A percentile compares a stretch with the other conserved stretches of the same genome.
Conservation (phyloP, 2,888 invertebrate species). For the Kuschelorhynchus macadamiae region DNA sequence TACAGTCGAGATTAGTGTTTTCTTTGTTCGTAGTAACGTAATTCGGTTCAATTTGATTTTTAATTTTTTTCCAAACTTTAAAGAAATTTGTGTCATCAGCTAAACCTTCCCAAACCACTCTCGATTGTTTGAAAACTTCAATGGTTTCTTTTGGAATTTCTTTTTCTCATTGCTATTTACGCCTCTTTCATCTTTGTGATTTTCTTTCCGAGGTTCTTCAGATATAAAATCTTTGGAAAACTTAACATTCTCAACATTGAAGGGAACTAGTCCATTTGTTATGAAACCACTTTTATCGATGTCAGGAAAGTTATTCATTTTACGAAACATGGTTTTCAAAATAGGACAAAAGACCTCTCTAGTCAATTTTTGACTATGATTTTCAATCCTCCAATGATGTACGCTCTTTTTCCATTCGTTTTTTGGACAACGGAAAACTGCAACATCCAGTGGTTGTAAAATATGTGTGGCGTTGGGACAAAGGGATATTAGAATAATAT, state of each 20-base stretch:
- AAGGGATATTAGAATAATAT: slow-evolving; percentile 40
- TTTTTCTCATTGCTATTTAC: too few relatives aligned
- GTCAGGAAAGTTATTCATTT: slow-evolving; percentile 33
- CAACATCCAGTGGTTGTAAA: slow-evolving; percentile 44
- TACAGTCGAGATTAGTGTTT: too few relatives aligned
- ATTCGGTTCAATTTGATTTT: too few relatives aligned
- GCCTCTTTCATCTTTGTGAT: neutral
- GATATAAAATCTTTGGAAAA: slow-evolving; percentile 35
- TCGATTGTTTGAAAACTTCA: too few relatives aligned
- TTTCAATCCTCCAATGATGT: slow-evolving; percentile 16
- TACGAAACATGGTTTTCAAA: slow-evolving; percentile 1
- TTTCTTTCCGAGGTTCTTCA: neutral
- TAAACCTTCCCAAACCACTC: too few relatives aligned
- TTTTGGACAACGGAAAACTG: slow-evolving; percentile 41
- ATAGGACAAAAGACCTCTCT: slow-evolving; percentile 15
- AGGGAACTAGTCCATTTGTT: slow-evolving; percentile 37
- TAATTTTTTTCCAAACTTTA: too few relatives aligned
- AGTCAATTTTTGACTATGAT: slow-evolving; percentile 8
- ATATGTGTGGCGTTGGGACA: slow-evolving; percentile 49
- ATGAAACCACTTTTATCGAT: slow-evolving; percentile 33
- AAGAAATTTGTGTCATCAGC: too few relatives aligned
- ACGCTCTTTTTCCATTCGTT: slow-evolving; percentile 36
- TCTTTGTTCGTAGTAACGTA: too few relatives aligned
- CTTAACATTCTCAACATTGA: slow-evolving; percentile 34
- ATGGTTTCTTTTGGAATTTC: too few relatives aligned